Percentiles rank a stretch among this genome's conserved stretches.
phyloP scores from a whole-genome alignment of 2,888 invertebrate genomes.

The Scrobipalpa atriplicella region DNA sequence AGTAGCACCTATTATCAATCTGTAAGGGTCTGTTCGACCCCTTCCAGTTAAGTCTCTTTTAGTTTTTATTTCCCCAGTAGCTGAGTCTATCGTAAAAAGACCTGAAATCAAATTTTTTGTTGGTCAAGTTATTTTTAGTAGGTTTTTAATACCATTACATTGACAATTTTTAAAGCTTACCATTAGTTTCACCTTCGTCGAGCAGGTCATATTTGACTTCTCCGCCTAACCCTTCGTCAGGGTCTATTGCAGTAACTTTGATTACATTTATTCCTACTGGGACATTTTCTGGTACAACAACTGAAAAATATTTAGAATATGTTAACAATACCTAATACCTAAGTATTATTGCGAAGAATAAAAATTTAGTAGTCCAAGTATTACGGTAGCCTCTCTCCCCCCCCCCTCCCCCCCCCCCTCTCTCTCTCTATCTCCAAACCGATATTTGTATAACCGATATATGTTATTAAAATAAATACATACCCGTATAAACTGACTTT shows the following conservation, averaged over 20 bases:
- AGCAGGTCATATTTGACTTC: conserved; percentile 88
- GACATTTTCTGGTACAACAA: conserved; percentile 91
- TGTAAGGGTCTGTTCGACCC: conserved; percentile 88
- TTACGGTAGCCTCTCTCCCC: too few relatives aligned
- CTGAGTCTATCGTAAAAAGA: conserved; percentile 85
- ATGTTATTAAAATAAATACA: too few relatives aligned
- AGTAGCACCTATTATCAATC: conserved; percentile 85
- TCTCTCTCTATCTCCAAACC: too few relatives aligned
- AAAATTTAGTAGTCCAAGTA: too few relatives aligned
- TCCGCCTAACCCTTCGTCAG: conserved; percentile 89
- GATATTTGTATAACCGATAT: too few relatives aligned
- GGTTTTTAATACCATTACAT: too few relatives aligned
- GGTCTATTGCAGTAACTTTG: conserved; percentile 88
- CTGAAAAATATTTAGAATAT: conserved; percentile 50
- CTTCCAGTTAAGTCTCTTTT: conserved; percentile 87
- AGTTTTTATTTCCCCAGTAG: conserved; percentile 87
- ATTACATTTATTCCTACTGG: conserved; percentile 85
- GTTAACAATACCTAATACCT: too few relatives aligned
- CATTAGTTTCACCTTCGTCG: conserved; percentile 88
- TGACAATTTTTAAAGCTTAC: conserved; percentile 73
- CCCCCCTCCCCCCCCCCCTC: too few relatives aligned
- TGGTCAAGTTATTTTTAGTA: too few relatives aligned
- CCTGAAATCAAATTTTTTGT: conserved; percentile 76
- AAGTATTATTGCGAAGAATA: too few relatives aligned
- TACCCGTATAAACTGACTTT: conserved; percentile 83